Evolutionary conservation across 64 coral and sea anemone species (phyloP).

Genomic region (Dendrophyllia cribrosa): DNA sequence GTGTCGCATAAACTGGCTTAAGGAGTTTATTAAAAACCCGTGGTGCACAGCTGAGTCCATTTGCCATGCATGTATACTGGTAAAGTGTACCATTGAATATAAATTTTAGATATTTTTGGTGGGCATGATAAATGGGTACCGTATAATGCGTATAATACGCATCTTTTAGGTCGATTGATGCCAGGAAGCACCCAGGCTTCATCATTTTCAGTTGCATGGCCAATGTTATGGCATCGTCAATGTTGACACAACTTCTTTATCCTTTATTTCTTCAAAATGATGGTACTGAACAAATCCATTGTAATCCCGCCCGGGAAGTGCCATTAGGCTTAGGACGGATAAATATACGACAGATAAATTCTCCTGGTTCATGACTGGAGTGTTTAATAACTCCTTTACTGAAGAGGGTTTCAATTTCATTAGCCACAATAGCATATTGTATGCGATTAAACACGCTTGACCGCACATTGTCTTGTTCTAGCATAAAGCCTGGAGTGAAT

Average conservation of each 20-base stretch:
- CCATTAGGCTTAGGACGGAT: conserved; percentile 11
- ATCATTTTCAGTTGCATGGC: background rate
- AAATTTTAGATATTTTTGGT: conserved; percentile 58
- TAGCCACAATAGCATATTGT: conserved; percentile 38
- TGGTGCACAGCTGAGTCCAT: conserved; percentile 52
- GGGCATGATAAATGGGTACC: conserved; percentile 31
- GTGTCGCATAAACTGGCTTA: background rate
- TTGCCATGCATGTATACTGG: conserved; percentile 45
- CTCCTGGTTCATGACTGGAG: conserved; percentile 31
- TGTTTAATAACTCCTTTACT: conserved; percentile 28
- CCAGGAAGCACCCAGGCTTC: conserved; percentile 2
- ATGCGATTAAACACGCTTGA: conserved; percentile 38
- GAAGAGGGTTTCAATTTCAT: conserved; percentile 28
- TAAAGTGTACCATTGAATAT: conserved; percentile 53
- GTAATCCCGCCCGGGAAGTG: conserved; percentile 5
- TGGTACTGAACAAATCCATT: conserved; percentile 2
- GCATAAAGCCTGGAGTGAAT: conserved; percentile 7
- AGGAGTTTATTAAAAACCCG: conserved; percentile 39
- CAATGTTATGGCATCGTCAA: background rate
- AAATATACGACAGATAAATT: conserved; percentile 9
- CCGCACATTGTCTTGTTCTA: conserved; percentile 46
- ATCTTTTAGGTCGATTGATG: background rate
- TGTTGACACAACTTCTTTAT: too few relatives aligned
- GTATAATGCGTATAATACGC: conserved; percentile 16
- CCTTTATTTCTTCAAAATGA: background rate